A percentile compares a stretch with the other conserved stretches of the same genome.
Conservation (phyloP, 2,797 vertebrate species). For the Lepilemur septentrionalis region DNA sequence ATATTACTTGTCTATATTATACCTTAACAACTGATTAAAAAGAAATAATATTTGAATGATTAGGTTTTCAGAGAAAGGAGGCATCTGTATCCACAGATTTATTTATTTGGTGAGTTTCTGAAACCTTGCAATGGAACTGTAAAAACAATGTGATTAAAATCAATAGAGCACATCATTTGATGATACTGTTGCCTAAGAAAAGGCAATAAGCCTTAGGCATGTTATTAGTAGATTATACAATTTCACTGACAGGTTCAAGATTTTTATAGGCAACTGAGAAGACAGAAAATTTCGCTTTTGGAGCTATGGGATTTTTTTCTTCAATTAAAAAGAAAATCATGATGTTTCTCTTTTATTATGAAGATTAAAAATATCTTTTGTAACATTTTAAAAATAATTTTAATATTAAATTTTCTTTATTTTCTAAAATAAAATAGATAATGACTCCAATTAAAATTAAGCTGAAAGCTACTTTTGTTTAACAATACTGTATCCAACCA, state of each 20-base stretch:
- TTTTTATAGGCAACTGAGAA: conserved; percentile 77
- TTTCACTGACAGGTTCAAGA: conserved; percentile 78
- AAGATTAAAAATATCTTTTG: conserved; percentile 57
- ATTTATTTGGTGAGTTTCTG: conserved; percentile 63
- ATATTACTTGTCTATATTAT: conserved; percentile 21
- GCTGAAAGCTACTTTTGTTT: conserved; percentile 29
- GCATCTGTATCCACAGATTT: conserved; percentile 32
- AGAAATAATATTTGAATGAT: conserved; percentile 58
- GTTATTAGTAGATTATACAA: conserved; percentile 79
- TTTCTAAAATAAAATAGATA: conserved; percentile 52
- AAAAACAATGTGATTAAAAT: conserved; percentile 81
- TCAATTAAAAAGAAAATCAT: conserved; percentile 78
- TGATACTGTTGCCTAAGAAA: conserved; percentile 77
- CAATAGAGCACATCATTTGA: conserved; percentile 79
- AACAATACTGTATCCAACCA: conserved; percentile 36
- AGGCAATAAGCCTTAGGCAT: conserved; percentile 76
- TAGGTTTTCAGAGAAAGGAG: conserved; percentile 44
- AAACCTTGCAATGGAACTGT: conserved; percentile 51
- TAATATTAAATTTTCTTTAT: conserved; percentile 40
- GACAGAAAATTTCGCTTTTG: conserved; percentile 78
- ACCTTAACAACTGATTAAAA: conserved; percentile 57
- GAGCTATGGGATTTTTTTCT: conserved; percentile 70
- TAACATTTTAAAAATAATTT: conserved; percentile 28
- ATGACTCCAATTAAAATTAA: conserved; percentile 48
- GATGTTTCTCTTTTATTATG: conserved; percentile 52